Evolutionary conservation across 2,888 invertebrate species (phyloP).

Genomic region (Pollenia amentaria): DNA sequence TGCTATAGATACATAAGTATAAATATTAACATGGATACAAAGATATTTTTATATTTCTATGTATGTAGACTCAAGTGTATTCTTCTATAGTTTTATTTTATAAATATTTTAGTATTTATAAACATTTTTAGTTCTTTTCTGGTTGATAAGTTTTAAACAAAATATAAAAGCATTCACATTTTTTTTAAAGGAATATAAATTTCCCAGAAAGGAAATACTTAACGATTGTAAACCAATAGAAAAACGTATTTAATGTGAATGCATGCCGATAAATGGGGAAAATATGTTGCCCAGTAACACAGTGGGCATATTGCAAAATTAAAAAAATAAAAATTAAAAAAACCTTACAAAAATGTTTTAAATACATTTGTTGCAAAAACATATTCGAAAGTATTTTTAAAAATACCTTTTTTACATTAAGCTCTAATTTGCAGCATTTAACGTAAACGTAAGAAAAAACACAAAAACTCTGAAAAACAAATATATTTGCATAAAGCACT

Average conservation of each 20-base stretch:
- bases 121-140: conserved; percentile 22
- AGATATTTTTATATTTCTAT: not conserved
- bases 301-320: not conserved
- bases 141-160: conserved; percentile 7
- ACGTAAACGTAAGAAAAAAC: no score
- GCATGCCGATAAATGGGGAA: not conserved
- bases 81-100: not conserved
- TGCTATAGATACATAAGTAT: not conserved
- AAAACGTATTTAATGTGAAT: not conserved
- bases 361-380: no score
- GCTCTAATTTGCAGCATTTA: no score
- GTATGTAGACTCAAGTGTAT: not conserved
- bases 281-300: not conserved
- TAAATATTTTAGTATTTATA: conserved; percentile 8
- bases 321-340: no score
- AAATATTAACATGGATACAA: not conserved
- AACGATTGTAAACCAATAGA: conserved; percentile 17
- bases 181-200: not conserved
- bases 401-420: no score
- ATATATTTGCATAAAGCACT: no score
- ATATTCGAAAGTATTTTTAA: no score
- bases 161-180: not conserved
- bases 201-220: not conserved
- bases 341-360: no score
- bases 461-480: no score